phyloP scores from a whole-genome alignment of 2,797 vertebrate genomes.

The Pangasius djambal region DNA sequence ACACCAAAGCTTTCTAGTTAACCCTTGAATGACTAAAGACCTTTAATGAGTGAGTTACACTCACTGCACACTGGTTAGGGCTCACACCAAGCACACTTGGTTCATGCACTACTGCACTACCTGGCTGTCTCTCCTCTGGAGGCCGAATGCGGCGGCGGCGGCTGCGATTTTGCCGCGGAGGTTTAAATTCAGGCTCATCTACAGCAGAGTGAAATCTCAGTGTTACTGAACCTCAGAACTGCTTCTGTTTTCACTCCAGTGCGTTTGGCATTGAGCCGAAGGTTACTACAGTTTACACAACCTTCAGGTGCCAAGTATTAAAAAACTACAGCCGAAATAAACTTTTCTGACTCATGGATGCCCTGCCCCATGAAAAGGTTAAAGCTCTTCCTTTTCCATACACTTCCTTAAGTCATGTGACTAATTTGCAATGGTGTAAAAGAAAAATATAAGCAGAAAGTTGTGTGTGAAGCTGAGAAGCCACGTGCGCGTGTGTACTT shows the following conservation, averaged over 20 bases:
- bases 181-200: constrained; percentile 95
- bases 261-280: not conserved
- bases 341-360: not conserved
- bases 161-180: constrained; percentile 97
- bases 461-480: not conserved
- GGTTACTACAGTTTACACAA: constrained; percentile 5
- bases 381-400: not conserved
- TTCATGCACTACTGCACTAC: constrained; percentile 75
- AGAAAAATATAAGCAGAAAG: not conserved
- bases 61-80: not conserved
- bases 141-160: constrained; percentile 90
- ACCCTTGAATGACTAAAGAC: not conserved
- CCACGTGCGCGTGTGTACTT: constrained; percentile 59
- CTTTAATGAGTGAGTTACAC: not conserved
- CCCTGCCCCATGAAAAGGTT: not conserved
- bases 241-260: not conserved
- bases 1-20: not conserved
- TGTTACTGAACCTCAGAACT: not conserved
- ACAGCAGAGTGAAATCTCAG: constrained; percentile 62
- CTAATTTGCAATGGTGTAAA: not conserved
- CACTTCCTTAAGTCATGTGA: not conserved
- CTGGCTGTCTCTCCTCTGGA: constrained; percentile 98
- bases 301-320: constrained; percentile 5
- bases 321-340: not conserved
- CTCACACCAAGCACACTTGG: constrained; percentile 69